These are phyloP conservation scores for Puma concolor DNA, from an alignment of 2,113 vertebrate genomes.

Conservation along the genomic window DNA sequence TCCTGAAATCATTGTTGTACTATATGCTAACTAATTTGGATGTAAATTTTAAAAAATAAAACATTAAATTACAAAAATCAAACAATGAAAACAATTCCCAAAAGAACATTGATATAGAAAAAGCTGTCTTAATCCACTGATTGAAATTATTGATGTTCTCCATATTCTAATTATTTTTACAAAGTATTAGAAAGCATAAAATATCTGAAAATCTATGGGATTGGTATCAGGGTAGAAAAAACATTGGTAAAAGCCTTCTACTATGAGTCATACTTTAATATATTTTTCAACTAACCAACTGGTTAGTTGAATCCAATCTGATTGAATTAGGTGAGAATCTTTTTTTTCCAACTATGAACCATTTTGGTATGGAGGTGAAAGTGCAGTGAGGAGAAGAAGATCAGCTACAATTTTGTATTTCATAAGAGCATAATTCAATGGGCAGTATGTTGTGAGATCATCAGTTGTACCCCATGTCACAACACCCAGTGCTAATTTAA, in stretches of 20 bases:
- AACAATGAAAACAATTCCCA: not conserved
- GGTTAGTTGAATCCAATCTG: not conserved
- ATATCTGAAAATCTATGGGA: not conserved
- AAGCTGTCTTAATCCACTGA: not conserved
- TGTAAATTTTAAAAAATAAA: too few relatives aligned
- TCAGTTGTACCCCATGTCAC: too few relatives aligned
- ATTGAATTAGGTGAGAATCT: not conserved
- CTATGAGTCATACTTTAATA: not conserved
- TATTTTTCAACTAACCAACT: not conserved
- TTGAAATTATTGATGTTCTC: not conserved
- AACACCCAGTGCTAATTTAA: not conserved
- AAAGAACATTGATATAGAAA: not conserved
- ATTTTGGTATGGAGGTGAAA: not conserved
- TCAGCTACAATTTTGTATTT: not conserved
- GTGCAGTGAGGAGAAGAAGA: not conserved
- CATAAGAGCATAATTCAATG: not conserved
- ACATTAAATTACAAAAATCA: too few relatives aligned
- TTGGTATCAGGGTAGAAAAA: not conserved
- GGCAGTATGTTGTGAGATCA: not conserved
- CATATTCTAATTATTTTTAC: not conserved
- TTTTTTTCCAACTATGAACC: not conserved
- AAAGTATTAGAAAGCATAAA: constrained; percentile 9
- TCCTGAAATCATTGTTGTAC: too few relatives aligned
- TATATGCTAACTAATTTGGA: too few relatives aligned
- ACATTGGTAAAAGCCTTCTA: not conserved